A percentile compares a stretch with the other conserved stretches of the same genome.
Conservation (phyloP, 2,888 invertebrate genomes). For the Xestia ashworthii region DNA sequence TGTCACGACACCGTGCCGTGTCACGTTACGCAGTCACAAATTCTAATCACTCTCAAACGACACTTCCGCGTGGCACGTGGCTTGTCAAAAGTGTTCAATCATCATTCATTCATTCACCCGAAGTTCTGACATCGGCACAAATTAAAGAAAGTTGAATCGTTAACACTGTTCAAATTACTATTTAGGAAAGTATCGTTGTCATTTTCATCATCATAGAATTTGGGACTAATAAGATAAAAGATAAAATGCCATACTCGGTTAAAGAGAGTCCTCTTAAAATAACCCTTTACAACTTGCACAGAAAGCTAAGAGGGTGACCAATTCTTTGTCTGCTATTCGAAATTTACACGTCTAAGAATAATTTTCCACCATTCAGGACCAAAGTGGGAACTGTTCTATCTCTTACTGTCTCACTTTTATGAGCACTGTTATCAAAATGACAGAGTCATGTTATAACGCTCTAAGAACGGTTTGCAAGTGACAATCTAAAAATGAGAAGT, state of each 20-base stretch:
- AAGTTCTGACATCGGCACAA: not conserved
- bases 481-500: constrained; percentile 1
- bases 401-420: not conserved
- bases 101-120: constrained; percentile 19
- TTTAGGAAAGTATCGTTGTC: constrained; percentile 1
- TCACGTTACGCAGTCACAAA: constrained; percentile 36
- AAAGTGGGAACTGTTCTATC: not conserved
- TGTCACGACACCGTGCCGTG: constrained; percentile 17
- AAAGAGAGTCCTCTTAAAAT: not conserved
- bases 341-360: not conserved
- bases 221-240: not conserved
- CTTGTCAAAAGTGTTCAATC: constrained; percentile 23
- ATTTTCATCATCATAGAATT: not conserved
- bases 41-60: constrained; percentile 40
- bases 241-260: not conserved
- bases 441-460: not conserved
- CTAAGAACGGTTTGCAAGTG: constrained; percentile 1
- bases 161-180: not conserved
- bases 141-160: constrained; percentile 15
- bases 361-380: not conserved
- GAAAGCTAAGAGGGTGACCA: not conserved
- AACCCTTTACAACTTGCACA: not conserved
- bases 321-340: not conserved
- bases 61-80: constrained; percentile 25
- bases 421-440: not conserved